Base-by-base conservation (phyloP, 2,888 invertebrate genomes). In the Hemaris fuciformis region DNA sequence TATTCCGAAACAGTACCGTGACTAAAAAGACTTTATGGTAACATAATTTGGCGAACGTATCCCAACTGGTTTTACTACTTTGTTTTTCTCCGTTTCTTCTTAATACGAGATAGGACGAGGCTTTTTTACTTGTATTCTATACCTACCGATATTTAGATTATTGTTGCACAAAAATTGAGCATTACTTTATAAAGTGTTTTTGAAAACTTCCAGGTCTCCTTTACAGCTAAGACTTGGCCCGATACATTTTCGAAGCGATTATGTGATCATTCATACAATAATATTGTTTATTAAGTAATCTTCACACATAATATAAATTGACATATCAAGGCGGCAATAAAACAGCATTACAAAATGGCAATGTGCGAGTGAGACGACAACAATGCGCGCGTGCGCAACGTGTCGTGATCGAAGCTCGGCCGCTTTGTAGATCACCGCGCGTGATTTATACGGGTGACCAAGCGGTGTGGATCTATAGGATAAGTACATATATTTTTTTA, bases 361-460 rank as follows among this genome's bases (percentile, higher is more conserved):
- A 18, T 10, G 18, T 8, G 53, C 18, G 53, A 53, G 4, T 1
- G 53, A 27, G 31, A 31, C 45, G 23, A 10, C 10, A 53, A 53
- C 27, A 53, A 25, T 48, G n/a, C 27, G 27, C 53, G 53, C 53
- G 48, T 57, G 61, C 45, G 45, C 25, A 41, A 25, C 20, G 22
- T 42, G 61, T 69, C 66, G 62, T 62, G 72, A n/a, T n/a, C n/a
- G n/a, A n/a, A n/a, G n/a, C n/a, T 74, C 67, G 79, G 76, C 79
- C 79, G 69, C 85, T 87, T 86, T 84, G 83, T 76, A 74, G 72
- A 83, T 81, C 80, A 85, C 85, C 85, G 86, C 80, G 73, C 76
- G 73, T 72, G 72, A 74, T 83, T 81, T 77, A 71, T 58, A 69
- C 61, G 57, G 65, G 67, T 62, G 63, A 70, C 80, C 71, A 77